Conservation (phyloP, 2,888 invertebrate species). For the Aphidoletes aphidimyza region DNA sequence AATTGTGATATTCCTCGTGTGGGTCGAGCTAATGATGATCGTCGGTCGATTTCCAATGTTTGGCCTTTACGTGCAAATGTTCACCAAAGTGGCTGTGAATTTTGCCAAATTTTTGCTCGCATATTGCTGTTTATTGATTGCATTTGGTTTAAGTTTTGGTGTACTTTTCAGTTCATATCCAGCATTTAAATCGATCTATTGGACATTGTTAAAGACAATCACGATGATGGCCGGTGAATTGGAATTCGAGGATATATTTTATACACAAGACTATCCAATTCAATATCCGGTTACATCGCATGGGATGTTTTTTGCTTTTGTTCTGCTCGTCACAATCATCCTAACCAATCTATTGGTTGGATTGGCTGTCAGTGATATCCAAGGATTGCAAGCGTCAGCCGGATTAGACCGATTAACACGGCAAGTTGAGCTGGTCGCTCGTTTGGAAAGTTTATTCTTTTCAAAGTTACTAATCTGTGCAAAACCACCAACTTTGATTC, state of each 20-base stretch:
- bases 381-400: conserved; percentile 82
- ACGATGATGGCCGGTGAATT: conserved; percentile 92
- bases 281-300: conserved; percentile 80
- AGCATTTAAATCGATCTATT: conserved; percentile 68
- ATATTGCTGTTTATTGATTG: conserved; percentile 82
- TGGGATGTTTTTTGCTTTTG: conserved; percentile 79
- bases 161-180: conserved; percentile 82
- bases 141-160: conserved; percentile 84
- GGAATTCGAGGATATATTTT: conserved; percentile 87
- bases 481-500: conserved; percentile 73
- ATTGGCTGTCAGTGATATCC: conserved; percentile 85
- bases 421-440: conserved; percentile 83
- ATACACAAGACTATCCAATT: conserved; percentile 69
- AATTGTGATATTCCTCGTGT: conserved; percentile 80
- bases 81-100: conserved; percentile 84
- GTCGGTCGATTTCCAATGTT: conserved; percentile 87
- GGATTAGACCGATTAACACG: conserved; percentile 82
- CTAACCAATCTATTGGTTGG: conserved; percentile 86
- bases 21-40: conserved; percentile 87
- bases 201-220: conserved; percentile 76
- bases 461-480: conserved; percentile 78
- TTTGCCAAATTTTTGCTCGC: conserved; percentile 84
- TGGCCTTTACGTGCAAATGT: conserved; percentile 88
- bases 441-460: conserved; percentile 84
- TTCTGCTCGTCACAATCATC: conserved; percentile 82